Conservation (phyloP, 1,140 invertebrate species). For the Lanistes nyassanus region DNA sequence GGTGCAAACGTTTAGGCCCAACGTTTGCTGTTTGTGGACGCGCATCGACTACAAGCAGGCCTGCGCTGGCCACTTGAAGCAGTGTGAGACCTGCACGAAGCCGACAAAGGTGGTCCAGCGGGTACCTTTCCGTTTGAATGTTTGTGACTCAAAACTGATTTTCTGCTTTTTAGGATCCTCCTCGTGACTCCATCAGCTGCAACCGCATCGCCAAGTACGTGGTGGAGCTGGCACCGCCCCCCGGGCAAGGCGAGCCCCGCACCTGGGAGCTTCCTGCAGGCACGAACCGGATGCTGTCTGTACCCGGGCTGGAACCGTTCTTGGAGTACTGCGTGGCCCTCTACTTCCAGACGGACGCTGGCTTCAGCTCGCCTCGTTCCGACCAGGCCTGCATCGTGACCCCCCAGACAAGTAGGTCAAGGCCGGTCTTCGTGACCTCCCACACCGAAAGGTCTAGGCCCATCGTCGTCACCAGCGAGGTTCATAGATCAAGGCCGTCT, state of each 20-base stretch:
- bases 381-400: slow-evolving; percentile 43
- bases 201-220: slow-evolving; percentile 40
- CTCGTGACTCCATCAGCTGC: slow-evolving; percentile 41
- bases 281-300: slow-evolving; percentile 27
- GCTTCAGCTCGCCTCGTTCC: slow-evolving; percentile 41
- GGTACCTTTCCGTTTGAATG: too few species aligned
- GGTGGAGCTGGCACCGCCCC: slow-evolving; percentile 18
- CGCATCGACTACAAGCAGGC: too few species aligned
- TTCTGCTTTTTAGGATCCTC: slow-evolving; percentile 38
- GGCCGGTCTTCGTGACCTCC: too few species aligned
- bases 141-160: neutral
- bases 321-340: slow-evolving; percentile 49
- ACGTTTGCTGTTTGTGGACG: too few species aligned
- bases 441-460: too few species aligned
- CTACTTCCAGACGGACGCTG: slow-evolving; percentile 40
- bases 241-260: slow-evolving; percentile 15
- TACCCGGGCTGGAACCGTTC: slow-evolving; percentile 43
- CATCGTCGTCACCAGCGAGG: too few species aligned
- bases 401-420: slow-evolving; percentile 48
- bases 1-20: too few species aligned
- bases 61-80: too few species aligned
- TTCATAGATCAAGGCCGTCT: too few species aligned
- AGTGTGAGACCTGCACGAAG: too few species aligned
- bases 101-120: too few species aligned
- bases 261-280: slow-evolving; percentile 35